Evolutionary conservation across 2,797 vertebrate species (phyloP), one percentile per base, ranked within the genome.

Genomic region (Melanotaenia pygmaea): DNA sequence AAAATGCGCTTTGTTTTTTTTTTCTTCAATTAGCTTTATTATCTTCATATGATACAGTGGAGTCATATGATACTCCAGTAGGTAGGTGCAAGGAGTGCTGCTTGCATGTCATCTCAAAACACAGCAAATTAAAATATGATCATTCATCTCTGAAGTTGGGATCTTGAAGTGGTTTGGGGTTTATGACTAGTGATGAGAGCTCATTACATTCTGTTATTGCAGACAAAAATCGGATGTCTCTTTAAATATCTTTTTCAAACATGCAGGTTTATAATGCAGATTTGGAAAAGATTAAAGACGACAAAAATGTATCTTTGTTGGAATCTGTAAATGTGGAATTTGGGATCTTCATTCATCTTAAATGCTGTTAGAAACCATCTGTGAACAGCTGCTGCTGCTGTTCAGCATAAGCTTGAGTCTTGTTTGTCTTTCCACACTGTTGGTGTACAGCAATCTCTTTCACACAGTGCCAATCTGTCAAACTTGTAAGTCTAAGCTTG

Each of bases 11-110:
- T 85, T 87, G 37, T 86, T 72, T 70, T 4, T 35, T 73, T 37
- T 72, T 86, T 86, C 77, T 64, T 84, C 67, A 79, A 92, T 93
- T 94, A 96, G 93, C 91, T 84, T 94, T 94, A 92, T 92, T 93
- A 90, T 94, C 93, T 89, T 84, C 94, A 90, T 56, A 88, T 85
- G 78, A 87, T 75, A 85, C 70, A 28, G 73, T 79, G 88, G 95
- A 96, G 92, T 94, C 93, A 72, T 79, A 78, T 86, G 90, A 92
- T 83, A 83, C 76, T 93, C 74, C 88, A 89, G 84, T 95, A 94
- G 95, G 95, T 95, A 96, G 93, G 94, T 95, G 73, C 68, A 78
- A 81, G 82, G 62, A 85, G 76, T 91, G 77, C 77, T 60, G 85
- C 84, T 88, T 91, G 78, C 74, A 64, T 67, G 82, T 79, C 68